A percentile compares a stretch with the other conserved stretches of the same genome.
phyloP scores from a whole-genome alignment of 1,140 invertebrate species.

The Helicoverpa zea region DNA sequence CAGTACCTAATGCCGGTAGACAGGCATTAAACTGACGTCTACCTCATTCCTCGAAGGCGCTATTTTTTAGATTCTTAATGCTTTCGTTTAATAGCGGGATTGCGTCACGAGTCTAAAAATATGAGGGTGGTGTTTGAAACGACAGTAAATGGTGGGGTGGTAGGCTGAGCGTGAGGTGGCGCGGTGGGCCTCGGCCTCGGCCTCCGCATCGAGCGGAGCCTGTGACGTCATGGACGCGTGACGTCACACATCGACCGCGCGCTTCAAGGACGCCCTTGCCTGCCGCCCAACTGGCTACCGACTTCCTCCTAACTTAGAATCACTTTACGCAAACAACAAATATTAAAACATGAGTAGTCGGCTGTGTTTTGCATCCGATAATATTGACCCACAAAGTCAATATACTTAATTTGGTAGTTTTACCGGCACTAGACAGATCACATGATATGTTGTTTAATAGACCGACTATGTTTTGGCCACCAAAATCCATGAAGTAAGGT shows the following conservation, averaged over 20 bases:
- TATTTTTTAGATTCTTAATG: slow-evolving; percentile 67
- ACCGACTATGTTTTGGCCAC: background rate
- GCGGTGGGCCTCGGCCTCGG: slow-evolving; percentile 68
- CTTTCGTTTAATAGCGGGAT: slow-evolving; percentile 68
- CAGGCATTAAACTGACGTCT: background rate
- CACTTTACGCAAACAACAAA: slow-evolving; percentile 47
- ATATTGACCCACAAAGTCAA: slow-evolving; percentile 33
- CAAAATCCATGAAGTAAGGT: background rate
- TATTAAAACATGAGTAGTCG: slow-evolving; percentile 31
- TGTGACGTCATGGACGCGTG: slow-evolving; percentile 77
- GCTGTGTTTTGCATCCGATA: slow-evolving; percentile 32
- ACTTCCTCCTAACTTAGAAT: slow-evolving; percentile 72
- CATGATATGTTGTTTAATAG: background rate
- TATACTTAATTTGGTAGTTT: slow-evolving; percentile 23
- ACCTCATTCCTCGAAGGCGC: slow-evolving; percentile 40
- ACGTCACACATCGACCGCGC: slow-evolving; percentile 83
- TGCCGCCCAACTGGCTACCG: slow-evolving; percentile 63
- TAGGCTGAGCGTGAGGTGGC: slow-evolving; percentile 54
- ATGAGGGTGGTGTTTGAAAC: slow-evolving; percentile 70
- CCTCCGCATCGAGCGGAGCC: slow-evolving; percentile 72
- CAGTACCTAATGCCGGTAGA: too few relatives aligned
- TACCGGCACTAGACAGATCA: background rate
- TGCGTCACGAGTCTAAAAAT: slow-evolving; percentile 84
- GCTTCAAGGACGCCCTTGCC: slow-evolving; percentile 83
- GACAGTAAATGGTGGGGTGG: slow-evolving; percentile 64